Evolutionary conservation across 2,888 invertebrate genomes (phyloP), one percentile per base, ranked within the genome.

Genomic region (Agonopterix alstromeriana): DNA sequence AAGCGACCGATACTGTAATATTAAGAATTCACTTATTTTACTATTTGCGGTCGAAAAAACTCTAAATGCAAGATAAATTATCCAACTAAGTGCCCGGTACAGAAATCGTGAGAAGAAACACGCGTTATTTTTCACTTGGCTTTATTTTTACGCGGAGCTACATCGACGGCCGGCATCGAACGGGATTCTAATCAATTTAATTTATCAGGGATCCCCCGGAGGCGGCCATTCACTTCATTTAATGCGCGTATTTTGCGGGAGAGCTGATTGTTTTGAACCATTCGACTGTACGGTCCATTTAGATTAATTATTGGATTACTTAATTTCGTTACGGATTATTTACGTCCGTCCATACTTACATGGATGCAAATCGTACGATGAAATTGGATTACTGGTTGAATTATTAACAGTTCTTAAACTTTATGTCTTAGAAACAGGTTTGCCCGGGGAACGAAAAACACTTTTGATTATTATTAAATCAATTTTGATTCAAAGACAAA

Each of bases 291-390:
- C 84, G 85, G 83, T 85, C 86, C 88, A 86, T 87, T 87, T 85
- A 86, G 88, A 88, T 88, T 88, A 87, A 87, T 87, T 87, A 87
- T 88, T 82, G 86, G 88, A 87, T 87, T 87, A 86, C 88, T 87
- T 86, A 82, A 87, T 87, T 87, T 84, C 67, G 79, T 65, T 67
- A 73, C 68, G 77, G 78, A 81, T 78, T 79, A 77, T 78, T 77
- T 48, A 48, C 45, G 45, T 75, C 72, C 65, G 65, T 69, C 61
- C 38, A 38, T 38, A 38, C 38, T 38, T n/a, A 27, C 57, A 56
- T 52, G 53, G 51, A 50, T 10, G 17, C 36, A 36, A 36, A 36
- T 45, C 36, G 36, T 14, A 45, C 7, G 27, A 27, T 35, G 9
- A 36, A 45, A 36, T 45, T 45, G 10, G 9, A 43, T 36, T 14